These are phyloP conservation scores for Florisuga fusca DNA, from an alignment of 2,797 vertebrate species.

Conservation along the genomic window DNA sequence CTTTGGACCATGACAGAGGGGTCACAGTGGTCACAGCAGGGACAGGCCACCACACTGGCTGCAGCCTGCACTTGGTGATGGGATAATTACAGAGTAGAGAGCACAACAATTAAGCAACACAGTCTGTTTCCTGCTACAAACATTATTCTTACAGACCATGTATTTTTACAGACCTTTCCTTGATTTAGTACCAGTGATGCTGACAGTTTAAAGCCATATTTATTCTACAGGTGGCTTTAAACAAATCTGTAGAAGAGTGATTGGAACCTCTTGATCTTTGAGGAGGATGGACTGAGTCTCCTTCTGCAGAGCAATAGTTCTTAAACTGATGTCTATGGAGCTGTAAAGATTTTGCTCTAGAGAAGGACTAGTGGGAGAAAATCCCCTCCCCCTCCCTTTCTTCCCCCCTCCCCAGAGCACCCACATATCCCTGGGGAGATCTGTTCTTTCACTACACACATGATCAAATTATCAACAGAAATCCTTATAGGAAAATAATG, in stretches of 20 bases:
- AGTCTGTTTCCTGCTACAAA: not conserved
- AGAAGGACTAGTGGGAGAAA: not conserved
- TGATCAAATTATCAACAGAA: not conserved
- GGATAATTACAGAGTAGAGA: fast-evolving
- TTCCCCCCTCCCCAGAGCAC: not conserved
- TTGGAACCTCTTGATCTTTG: not conserved
- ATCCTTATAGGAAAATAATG: not conserved
- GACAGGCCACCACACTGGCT: not conserved
- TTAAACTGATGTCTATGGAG: not conserved
- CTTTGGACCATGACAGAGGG: fast-evolving
- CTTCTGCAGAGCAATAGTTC: not conserved
- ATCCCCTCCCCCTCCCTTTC: fast-evolving
- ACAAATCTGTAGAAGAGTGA: not conserved
- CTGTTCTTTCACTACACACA: not conserved
- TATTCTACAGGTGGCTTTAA: slow-evolving; percentile 22
- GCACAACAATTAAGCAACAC: not conserved
- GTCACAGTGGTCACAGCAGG: fast-evolving
- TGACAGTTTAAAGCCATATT: slow-evolving; percentile 14
- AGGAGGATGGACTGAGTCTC: not conserved
- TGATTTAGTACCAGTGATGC: not conserved
- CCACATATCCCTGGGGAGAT: not conserved
- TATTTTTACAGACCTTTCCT: not conserved
- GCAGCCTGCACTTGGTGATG: not conserved
- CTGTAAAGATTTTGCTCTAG: not conserved
- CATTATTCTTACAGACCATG: not conserved